Base-by-base conservation (phyloP, 2,888 invertebrate genomes). In the Tricholauxania praeusta region DNA sequence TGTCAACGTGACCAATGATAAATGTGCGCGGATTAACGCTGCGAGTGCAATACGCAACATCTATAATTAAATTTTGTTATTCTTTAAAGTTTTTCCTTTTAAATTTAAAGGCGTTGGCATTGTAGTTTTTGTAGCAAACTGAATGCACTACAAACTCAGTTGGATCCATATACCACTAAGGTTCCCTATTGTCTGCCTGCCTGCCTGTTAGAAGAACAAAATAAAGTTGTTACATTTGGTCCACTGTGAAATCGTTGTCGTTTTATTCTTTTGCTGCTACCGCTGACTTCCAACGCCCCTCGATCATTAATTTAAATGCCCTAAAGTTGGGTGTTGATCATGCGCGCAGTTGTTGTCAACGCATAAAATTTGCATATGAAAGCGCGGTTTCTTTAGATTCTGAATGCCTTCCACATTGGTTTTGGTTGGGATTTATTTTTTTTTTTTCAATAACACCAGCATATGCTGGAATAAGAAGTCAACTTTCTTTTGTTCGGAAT, bases 321-420 rank as follows among this genome's bases (percentile, higher is more conserved):
- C 47, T 53, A 32, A 39, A 55, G 17, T 63, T 72, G 68, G 60
- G 67, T 72, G 72, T 55, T 53, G 59, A 67, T 67, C 67, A 67
- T 71, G 70, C 70, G 53, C 70, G 55, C 55, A 8, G n/a, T 17
- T 17, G 15, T 71, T 62, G 48, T 64, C 10, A 52, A 22, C 47
- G 53, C 47, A 1, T 52, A 32, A 52, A 63, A 73, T 73, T 73
- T 73, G 69, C 73, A 73, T 73, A 73, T 69, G 73, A 73, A 73
- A 65, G 28, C 14, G 19, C 39, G 39, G 17, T 62, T 62, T 52
- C 52, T 28, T 49, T 47, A 55, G 57, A 53, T 39, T 55, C 12
- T 1, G 17, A 15, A 52, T 51, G 28, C 47, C 17, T 39, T 67
- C 53, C 67, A 53, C 39, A 53, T 39, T 22, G n/a, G 53, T 55